Evolutionary conservation across 2,797 vertebrate species (phyloP).

Genomic region (Etheostoma nigrum): DNA sequence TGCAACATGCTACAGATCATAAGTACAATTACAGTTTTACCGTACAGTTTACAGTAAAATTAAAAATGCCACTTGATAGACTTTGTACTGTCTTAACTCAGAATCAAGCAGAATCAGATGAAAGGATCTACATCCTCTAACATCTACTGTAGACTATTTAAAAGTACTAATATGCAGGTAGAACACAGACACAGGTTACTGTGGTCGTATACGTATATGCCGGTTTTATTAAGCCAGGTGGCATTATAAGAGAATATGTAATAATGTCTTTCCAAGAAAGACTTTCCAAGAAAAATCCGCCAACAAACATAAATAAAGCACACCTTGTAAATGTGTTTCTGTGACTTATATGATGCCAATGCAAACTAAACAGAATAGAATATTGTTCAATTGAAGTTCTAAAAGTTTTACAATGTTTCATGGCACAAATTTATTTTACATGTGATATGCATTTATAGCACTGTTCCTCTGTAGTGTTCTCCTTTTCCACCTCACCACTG

Average conservation of each 20-base stretch:
- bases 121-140: neutral
- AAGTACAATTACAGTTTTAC: slow-evolving; percentile 3
- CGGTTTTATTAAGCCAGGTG: neutral
- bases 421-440: too few species aligned
- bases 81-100: too few species aligned
- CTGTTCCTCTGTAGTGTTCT: neutral
- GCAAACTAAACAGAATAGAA: neutral
- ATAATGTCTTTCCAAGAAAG: neutral
- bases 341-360: neutral
- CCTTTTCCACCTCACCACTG: slow-evolving; percentile 8
- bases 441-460: neutral
- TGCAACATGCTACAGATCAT: neutral
- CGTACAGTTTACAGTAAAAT: too few species aligned
- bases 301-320: neutral
- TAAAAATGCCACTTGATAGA: too few species aligned
- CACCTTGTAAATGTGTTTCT: neutral
- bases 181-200: neutral
- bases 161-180: too few species aligned
- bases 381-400: neutral
- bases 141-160: too few species aligned
- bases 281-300: too few species aligned
- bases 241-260: neutral
- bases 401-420: neutral
- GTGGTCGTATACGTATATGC: neutral
- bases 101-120: neutral